Conservation (phyloP, 2,113 vertebrate genomes). For the Laticauda colubrina region DNA sequence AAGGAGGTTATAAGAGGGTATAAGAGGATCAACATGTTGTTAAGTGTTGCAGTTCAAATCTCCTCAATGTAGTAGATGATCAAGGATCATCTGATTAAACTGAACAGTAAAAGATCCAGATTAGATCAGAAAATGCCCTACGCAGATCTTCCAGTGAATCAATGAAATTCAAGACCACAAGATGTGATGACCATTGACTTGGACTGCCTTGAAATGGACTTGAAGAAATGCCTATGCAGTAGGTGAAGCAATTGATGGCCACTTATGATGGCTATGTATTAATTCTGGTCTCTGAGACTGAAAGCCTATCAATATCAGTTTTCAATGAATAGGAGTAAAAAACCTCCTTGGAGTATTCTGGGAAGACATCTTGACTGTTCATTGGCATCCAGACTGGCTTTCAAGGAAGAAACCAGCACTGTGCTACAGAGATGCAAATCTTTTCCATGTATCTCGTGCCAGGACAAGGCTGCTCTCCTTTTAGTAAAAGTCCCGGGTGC, state of each 20-base stretch:
- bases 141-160: neutral
- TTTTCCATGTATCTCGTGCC: neutral
- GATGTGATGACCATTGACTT: neutral
- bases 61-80: neutral
- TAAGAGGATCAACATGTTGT: neutral
- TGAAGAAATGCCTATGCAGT: neutral
- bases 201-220: neutral
- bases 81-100: neutral
- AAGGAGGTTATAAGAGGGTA: neutral
- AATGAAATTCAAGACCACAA: neutral
- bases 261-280: neutral
- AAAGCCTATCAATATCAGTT: neutral
- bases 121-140: neutral
- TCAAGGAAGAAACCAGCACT: neutral
- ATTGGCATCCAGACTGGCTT: neutral
- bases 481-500: neutral
- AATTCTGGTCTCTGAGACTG: neutral
- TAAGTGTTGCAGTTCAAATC: neutral
- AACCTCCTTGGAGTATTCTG: neutral
- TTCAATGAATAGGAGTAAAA: neutral
- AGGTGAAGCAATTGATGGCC: neutral
- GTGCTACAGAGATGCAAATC: neutral
- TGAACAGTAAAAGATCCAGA: neutral
- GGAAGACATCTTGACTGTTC: neutral
- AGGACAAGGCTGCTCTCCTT: neutral